These are phyloP conservation scores for Conistra vaccinii DNA, from an alignment of 2,888 invertebrate genomes.

Conservation along the genomic window DNA sequence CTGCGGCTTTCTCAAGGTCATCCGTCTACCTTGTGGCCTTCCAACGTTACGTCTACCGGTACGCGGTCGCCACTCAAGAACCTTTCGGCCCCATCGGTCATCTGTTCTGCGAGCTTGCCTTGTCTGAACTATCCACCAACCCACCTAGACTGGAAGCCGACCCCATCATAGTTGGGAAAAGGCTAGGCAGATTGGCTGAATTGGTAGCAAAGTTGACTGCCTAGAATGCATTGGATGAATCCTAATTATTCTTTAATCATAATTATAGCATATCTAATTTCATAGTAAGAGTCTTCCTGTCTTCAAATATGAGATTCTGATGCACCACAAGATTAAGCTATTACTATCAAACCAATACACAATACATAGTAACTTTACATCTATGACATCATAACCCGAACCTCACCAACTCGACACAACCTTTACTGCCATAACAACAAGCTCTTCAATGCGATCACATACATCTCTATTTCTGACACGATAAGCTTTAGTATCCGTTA, in stretches of 20 bases:
- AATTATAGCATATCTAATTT: background rate
- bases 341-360: background rate
- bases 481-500: slow-evolving; percentile 38
- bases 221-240: too few species aligned
- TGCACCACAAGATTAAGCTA: background rate
- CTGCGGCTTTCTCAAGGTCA: too few species aligned
- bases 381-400: slow-evolving; percentile 36
- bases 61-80: too few species aligned
- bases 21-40: too few species aligned
- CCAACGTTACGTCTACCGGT: too few species aligned
- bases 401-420: slow-evolving; percentile 16
- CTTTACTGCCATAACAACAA: slow-evolving; percentile 4
- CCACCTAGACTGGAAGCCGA: too few species aligned
- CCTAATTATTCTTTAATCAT: background rate
- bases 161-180: too few species aligned
- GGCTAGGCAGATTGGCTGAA: too few species aligned
- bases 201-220: background rate
- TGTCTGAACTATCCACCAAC: too few species aligned
- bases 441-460: background rate
- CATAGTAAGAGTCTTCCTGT: background rate
- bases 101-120: too few species aligned
- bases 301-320: background rate
- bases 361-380: slow-evolving; percentile 13
- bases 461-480: background rate
- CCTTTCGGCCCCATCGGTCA: too few species aligned